Base-by-base conservation (phyloP, 2,113 vertebrate species). In the Pogonocichla stellata region DNA sequence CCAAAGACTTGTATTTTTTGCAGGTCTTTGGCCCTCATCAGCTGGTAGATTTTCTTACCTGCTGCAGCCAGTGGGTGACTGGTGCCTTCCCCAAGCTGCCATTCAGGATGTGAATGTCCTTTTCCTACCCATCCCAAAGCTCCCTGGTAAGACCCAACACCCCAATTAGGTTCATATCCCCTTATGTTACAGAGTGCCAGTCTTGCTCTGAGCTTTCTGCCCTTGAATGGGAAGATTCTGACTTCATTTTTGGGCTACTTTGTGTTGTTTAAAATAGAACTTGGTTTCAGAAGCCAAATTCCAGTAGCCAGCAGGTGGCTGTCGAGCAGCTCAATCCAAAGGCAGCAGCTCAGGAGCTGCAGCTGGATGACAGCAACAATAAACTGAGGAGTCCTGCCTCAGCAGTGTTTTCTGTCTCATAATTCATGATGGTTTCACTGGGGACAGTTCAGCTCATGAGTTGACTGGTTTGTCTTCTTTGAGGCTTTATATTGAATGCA, bases 301-400 rank as follows among this genome's bases (percentile, higher is more conserved):
- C 15, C n/a, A 12, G 73, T 53, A 92, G 54, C 72, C 94, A 94
- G 94, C 96, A 97, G 96, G 58, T 96, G 96, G 94, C 94, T 92
- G 88, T 93, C 86, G 57, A 79, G 84, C 65, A 86, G 85, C 61
- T 92, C 50, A 22, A 5, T 74, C 15, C 25, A 69, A 40, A 18
- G 56, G 10, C 50, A 79, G 58, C 58, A 29, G 65, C 19, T 53
- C 36, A 5, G 53, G 50, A 94, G 71, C 86, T 71, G 84, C 84
- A 75, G 20, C 80, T 79, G 88, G 54, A 24, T 66, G 10, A 9
- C 31, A 36, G 36, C 36, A 78, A 5, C 53, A 80, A 24, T 12
- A 23, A 67, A 40, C 48, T 12, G 60, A 88, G 42, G 20, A 48
- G 64, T 74, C 45, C 34, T 78, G 47, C 78, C 66, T n/a, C 64